Conservation (phyloP, 2,797 vertebrate genomes). For the Enoplosus armatus region DNA sequence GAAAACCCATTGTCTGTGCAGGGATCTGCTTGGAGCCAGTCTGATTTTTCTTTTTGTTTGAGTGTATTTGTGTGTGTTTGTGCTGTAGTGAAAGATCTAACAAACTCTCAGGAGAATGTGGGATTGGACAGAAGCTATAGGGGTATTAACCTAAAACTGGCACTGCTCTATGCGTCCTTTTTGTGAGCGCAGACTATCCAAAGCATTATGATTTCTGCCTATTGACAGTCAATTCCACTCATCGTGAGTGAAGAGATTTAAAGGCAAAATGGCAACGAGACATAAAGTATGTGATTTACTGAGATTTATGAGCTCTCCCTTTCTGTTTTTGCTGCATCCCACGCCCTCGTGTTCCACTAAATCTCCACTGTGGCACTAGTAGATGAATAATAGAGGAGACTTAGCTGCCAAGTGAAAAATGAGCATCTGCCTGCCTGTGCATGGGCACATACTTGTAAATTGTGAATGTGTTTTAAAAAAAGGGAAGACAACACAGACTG, state of each 20-base stretch:
- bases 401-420: conserved; percentile 44
- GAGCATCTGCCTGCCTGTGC: conserved; percentile 55
- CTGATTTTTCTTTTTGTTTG: conserved; percentile 14
- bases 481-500: conserved; percentile 16
- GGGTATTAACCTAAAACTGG: conserved; percentile 60
- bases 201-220: conserved; percentile 17
- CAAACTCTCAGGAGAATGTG: conserved; percentile 34
- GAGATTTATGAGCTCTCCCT: conserved; percentile 49
- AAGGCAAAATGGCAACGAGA: conserved; percentile 16
- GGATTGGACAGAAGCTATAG: conserved; percentile 47
- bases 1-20: conserved; percentile 54
- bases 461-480: conserved; percentile 38
- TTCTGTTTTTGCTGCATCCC: conserved; percentile 45
- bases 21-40: conserved; percentile 21
- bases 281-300: conserved; percentile 47
- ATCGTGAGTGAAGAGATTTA: conserved; percentile 36
- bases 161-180: conserved; percentile 30
- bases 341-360: conserved; percentile 52
- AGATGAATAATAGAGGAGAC: conserved; percentile 72
- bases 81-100: conserved; percentile 37
- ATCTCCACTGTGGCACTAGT: conserved; percentile 53
- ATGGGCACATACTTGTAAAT: conserved; percentile 29
- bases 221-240: conserved; percentile 36
- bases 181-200: conserved; percentile 14
- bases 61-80: conserved; percentile 3